Evolutionary conservation across 2,797 vertebrate species (phyloP), one percentile per base, ranked within the genome.

Genomic region (Tadarida brasiliensis): DNA sequence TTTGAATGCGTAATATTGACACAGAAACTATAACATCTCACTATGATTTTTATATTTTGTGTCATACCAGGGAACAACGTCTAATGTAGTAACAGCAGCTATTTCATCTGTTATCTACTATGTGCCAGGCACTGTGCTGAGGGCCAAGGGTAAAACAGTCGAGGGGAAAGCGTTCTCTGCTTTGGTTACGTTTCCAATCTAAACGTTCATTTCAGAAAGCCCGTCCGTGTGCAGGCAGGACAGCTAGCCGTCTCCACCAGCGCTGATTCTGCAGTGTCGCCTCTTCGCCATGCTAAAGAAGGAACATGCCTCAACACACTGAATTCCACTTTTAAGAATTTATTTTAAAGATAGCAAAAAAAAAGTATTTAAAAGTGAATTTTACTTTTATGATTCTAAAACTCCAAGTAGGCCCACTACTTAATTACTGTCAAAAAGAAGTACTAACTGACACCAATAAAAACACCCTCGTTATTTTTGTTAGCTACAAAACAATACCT

Each of bases 361-460:
- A 20, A 35, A 33, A 56, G 74, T 81, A 39, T 51, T 86, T 68
- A 51, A 93, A 61, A 73, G 30, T 88, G 1, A 26, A 19, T 78
- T 87, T 92, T 4, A 57, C 54, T 90, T 89, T 92, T 84, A 59
- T 65, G 17, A 73, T 90, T 87, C 39, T 87, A 59, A 86, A 94
- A 70, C 87, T 57, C n/a, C 54, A 94, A 73, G 7, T 56, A 82
- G 19, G 5, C 59, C 56, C 57, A 57, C 54, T 71, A 77, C 9
- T 56, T 96, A 88, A 74, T 84, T 94, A 80, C 22, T 93, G 33
- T 12, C 73, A 26, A 35, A 65, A 77, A 11, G 39, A 81, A 94
- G 15, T 84, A 12, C 33, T 92, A 65, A 86, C n/a, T 35, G 70
- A 74, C 39, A 39, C 19, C 51, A 83, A 7, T 35, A 33, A 49